Evolutionary conservation across 2,113 vertebrate genomes (phyloP).

Genomic region (Hyaena hyaena): DNA sequence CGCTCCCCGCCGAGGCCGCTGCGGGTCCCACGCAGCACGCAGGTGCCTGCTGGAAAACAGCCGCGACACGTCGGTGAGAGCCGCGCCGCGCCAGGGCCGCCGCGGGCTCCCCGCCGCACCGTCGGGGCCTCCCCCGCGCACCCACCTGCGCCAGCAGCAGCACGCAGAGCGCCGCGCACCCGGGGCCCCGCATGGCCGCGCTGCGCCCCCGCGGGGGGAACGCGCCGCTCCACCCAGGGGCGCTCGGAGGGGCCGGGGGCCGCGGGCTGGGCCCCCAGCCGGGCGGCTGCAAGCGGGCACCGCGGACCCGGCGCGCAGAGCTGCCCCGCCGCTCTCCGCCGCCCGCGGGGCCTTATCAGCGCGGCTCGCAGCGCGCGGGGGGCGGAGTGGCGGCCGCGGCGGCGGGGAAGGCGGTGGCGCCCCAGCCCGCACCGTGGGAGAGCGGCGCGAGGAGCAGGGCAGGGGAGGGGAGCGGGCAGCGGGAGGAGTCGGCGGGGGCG

Average conservation of each 20-base stretch:
- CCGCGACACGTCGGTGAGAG: background rate
- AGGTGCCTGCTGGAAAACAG: constrained; percentile 68
- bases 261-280: background rate
- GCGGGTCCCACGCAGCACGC: constrained; percentile 51
- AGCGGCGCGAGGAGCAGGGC: background rate
- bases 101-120: fast-evolving
- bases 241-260: background rate
- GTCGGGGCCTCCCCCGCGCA: constrained; percentile 33
- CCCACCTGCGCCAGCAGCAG: constrained; percentile 59
- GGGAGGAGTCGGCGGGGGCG: background rate
- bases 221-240: background rate
- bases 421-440: constrained; percentile 47
- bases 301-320: background rate
- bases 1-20: background rate
- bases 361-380: background rate
- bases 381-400: constrained; percentile 52
- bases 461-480: background rate
- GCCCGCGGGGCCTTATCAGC: constrained; percentile 39
- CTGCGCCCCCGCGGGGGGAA: background rate
- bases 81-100: background rate
- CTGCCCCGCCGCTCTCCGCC: background rate
- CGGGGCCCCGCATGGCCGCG: background rate
- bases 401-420: constrained; percentile 6
- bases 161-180: constrained; percentile 40
- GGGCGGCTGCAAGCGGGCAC: background rate